These are phyloP conservation scores for Cheracebus regulus DNA, from an alignment of 2,797 vertebrate species.

Conservation along the genomic window DNA sequence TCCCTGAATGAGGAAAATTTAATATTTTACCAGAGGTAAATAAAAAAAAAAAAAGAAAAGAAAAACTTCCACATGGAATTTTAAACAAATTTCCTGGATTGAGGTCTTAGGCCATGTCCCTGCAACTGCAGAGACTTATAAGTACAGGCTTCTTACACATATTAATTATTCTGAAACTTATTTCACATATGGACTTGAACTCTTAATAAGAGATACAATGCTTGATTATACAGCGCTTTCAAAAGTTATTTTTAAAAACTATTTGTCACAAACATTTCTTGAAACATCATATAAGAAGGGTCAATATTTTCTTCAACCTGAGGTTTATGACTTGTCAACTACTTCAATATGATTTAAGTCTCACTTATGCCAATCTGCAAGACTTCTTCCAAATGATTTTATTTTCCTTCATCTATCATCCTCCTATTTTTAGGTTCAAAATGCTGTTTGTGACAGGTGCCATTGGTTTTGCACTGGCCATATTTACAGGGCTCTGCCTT, in stretches of 20 bases:
- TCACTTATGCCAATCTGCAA: slow-evolving; percentile 34
- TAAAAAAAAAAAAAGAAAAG: background rate
- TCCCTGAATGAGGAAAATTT: background rate
- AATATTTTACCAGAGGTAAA: slow-evolving; percentile 19
- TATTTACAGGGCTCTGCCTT: slow-evolving; percentile 7
- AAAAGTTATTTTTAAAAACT: background rate
- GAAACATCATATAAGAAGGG: background rate
- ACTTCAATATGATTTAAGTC: background rate
- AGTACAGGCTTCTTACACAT: background rate
- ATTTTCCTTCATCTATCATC: background rate
- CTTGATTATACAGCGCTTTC: background rate
- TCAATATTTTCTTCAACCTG: background rate
- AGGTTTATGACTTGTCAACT: background rate
- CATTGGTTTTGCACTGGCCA: background rate
- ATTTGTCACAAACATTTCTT: slow-evolving; percentile 22
- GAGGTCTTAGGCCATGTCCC: background rate
- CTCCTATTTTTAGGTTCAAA: background rate
- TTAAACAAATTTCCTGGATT: background rate
- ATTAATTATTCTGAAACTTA: background rate
- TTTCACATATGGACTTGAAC: background rate
- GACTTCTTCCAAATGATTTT: background rate
- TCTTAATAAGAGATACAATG: background rate
- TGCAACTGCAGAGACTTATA: background rate
- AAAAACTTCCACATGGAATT: background rate
- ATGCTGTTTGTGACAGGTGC: background rate